Evolutionary conservation across 2,113 vertebrate species (phyloP).

Genomic region (Pyxicephalus adspersus): DNA sequence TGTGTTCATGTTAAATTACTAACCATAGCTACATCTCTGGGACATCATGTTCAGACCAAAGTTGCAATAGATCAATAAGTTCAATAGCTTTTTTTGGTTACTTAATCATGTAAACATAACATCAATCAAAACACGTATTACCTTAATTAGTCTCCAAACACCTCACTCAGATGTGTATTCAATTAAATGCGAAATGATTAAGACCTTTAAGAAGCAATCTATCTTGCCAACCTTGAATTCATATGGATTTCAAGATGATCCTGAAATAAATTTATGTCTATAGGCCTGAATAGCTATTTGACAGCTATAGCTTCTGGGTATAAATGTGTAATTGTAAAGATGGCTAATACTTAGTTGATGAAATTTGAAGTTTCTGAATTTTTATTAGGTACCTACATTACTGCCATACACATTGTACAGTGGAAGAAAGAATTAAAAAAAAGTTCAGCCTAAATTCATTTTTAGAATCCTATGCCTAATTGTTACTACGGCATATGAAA

Average conservation of each 20-base stretch:
- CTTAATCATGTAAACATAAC: slow-evolving; percentile 49
- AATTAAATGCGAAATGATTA: slow-evolving; percentile 16
- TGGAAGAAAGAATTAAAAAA: background rate
- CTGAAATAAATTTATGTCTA: background rate
- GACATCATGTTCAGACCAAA: slow-evolving; percentile 13
- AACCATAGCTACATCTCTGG: background rate
- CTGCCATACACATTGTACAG: background rate
- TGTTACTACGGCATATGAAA: background rate
- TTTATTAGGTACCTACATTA: background rate
- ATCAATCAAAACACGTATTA: slow-evolving; percentile 32
- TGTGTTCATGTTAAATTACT: no score
- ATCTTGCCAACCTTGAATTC: slow-evolving; percentile 26
- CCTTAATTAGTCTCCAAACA: slow-evolving; percentile 51
- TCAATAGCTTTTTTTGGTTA: slow-evolving; percentile 8
- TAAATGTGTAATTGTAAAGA: slow-evolving; percentile 5
- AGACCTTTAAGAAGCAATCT: slow-evolving; percentile 21
- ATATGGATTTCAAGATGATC: slow-evolving; percentile 18
- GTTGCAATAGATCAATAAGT: slow-evolving; percentile 30
- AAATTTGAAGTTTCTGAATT: slow-evolving; percentile 6
- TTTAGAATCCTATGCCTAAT: background rate
- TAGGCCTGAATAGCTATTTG: slow-evolving; percentile 4
- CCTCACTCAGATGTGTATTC: slow-evolving; percentile 17
- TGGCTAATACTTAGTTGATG: slow-evolving; percentile 1
- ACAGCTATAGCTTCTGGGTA: slow-evolving; percentile 20
- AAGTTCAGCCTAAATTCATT: background rate